phyloP scores from a whole-genome alignment of 2,888 invertebrate genomes.

The Phortica magna region DNA sequence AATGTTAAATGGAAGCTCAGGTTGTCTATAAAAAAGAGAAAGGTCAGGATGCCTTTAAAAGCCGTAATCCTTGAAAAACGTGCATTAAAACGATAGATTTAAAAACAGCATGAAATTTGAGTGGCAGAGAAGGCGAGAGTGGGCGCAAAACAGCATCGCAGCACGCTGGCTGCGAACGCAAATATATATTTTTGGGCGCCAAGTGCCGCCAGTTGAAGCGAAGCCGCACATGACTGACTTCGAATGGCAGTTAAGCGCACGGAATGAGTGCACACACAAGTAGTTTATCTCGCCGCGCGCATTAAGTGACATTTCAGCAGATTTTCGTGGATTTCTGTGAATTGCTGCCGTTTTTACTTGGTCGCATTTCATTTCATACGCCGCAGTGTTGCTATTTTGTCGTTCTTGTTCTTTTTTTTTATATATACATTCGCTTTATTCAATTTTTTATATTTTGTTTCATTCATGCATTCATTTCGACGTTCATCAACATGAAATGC shows the following conservation, averaged over 20 bases:
- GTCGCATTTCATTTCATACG: conserved; percentile 13
- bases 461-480: neutral
- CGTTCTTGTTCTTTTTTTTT: neutral
- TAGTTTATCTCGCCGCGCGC: conserved; percentile 63
- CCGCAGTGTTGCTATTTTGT: conserved; percentile 35
- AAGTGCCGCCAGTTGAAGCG: conserved; percentile 12
- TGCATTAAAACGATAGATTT: too few relatives aligned
- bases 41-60: too few relatives aligned
- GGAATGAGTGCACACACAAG: conserved; percentile 29
- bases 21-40: neutral
- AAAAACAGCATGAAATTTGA: too few relatives aligned
- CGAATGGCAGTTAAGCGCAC: conserved; percentile 56
- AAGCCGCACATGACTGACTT: conserved; percentile 56
- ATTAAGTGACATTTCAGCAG: conserved; percentile 59
- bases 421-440: neutral
- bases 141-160: neutral
- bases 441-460: conserved; percentile 11
- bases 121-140: too few relatives aligned
- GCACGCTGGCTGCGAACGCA: conserved; percentile 43
- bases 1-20: neutral
- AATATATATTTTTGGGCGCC: conserved; percentile 56
- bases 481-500: conserved; percentile 38
- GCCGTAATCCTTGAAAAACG: too few relatives aligned
- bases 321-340: conserved; percentile 42
- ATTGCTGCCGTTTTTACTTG: neutral